Percentiles rank a stretch among this genome's conserved stretches.
phyloP scores from a whole-genome alignment of 2,888 invertebrate species.

The Spilarctia lutea region DNA sequence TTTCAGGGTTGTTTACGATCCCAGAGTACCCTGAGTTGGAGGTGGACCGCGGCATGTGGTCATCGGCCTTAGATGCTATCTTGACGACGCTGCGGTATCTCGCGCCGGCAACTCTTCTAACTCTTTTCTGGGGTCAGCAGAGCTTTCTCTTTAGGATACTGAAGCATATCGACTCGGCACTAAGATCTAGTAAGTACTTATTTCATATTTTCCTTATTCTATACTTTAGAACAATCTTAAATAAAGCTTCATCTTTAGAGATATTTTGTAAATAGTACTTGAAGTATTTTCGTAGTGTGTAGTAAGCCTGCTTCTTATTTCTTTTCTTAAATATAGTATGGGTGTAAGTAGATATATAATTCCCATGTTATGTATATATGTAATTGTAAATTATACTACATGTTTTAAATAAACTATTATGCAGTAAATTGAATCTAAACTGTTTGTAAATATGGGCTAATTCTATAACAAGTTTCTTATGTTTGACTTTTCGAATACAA shows the following conservation, averaged over 20 bases:
- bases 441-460: neutral
- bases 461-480: neutral
- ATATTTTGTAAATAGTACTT: neutral
- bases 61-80: constrained; percentile 76
- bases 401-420: neutral
- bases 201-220: neutral
- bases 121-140: constrained; percentile 85
- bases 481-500: neutral
- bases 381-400: neutral
- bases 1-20: constrained; percentile 81
- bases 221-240: neutral
- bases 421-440: neutral
- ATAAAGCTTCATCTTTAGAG: neutral
- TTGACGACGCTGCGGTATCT: constrained; percentile 85
- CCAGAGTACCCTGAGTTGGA: constrained; percentile 81
- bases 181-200: constrained; percentile 81
- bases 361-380: neutral
- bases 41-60: constrained; percentile 81
- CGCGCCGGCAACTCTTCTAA: constrained; percentile 85
- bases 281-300: neutral
- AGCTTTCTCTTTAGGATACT: constrained; percentile 83
- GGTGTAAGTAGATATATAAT: neutral
- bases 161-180: constrained; percentile 84
- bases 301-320: neutral
- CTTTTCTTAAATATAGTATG: neutral